Conservation (phyloP, 2,113 vertebrate species). For the Chionis minor region DNA sequence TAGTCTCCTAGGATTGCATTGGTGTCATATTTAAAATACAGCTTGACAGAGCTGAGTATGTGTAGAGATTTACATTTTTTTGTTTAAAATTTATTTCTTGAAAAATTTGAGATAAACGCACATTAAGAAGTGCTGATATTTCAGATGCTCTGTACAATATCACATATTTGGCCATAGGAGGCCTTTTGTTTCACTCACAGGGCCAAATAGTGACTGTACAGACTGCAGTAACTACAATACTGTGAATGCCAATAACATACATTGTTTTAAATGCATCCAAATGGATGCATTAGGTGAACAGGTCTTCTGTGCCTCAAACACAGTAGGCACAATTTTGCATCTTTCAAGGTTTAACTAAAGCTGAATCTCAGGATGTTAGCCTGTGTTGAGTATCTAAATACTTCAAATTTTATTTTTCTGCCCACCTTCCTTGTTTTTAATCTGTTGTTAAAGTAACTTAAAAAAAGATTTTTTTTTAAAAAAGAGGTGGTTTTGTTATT, state of each 20-base stretch:
- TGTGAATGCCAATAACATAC: neutral
- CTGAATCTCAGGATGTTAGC: neutral
- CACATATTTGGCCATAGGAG: neutral
- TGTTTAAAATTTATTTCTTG: neutral
- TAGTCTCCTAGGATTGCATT: neutral
- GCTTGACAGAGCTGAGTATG: neutral
- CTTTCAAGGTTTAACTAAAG: neutral
- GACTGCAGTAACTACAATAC: neutral
- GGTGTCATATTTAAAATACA: neutral
- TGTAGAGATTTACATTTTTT: neutral
- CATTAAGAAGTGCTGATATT: neutral
- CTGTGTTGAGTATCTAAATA: neutral
- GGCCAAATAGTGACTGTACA: neutral
- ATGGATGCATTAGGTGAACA: neutral
- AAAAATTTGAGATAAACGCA: neutral
- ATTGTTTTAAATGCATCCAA: neutral
- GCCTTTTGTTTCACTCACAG: neutral
- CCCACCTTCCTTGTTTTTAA: neutral
- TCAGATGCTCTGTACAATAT: neutral
- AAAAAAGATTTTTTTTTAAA: neutral
- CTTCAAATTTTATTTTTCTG: neutral
- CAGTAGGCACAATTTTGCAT: neutral
- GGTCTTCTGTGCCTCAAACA: neutral
- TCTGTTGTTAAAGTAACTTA: neutral
- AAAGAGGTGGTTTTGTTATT: neutral